A percentile compares a stretch with the other conserved stretches of the same genome.
Evolutionary conservation across 2,888 invertebrate genomes (phyloP).

Genomic region (Rhagophthalmus giganteus): DNA sequence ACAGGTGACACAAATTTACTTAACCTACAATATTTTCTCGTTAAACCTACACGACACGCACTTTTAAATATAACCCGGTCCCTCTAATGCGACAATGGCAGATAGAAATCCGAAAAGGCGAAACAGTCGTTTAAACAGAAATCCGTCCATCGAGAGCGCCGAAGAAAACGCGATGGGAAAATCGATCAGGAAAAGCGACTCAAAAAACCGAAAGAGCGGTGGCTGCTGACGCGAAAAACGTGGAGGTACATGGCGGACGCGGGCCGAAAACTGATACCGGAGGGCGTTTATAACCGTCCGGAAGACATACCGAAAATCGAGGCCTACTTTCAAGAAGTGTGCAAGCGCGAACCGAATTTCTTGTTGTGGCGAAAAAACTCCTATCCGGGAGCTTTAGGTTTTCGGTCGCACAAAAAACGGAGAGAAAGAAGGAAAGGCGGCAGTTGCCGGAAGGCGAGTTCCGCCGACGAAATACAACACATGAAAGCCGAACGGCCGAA

Average conservation of each 20-base stretch:
- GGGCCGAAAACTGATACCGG: conserved; percentile 83
- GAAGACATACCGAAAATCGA: conserved; percentile 82
- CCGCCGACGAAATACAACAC: conserved; percentile 67
- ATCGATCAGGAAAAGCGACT: conserved; percentile 59
- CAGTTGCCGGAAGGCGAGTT: conserved; percentile 68
- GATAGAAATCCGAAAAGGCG: conserved; percentile 41
- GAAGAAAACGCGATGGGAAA: conserved; percentile 60
- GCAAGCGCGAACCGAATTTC: conserved; percentile 76
- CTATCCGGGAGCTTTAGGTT: conserved; percentile 72
- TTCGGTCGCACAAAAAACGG: conserved; percentile 61
- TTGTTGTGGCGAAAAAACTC: conserved; percentile 82
- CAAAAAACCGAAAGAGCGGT: conserved; percentile 74
- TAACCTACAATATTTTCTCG: conserved; percentile 24
- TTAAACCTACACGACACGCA: conserved; percentile 1
- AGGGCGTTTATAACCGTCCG: conserved; percentile 70
- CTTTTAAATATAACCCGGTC: conserved; percentile 17
- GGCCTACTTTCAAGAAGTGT: conserved; percentile 82
- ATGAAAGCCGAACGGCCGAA: conserved; percentile 57
- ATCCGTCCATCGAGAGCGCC: conserved; percentile 56
- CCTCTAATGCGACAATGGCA: conserved; percentile 39
- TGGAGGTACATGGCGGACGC: conserved; percentile 94
- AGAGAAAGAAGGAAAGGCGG: conserved; percentile 66
- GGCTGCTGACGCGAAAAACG: conserved; percentile 85
- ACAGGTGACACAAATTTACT: conserved; percentile 27
- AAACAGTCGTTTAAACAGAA: conserved; percentile 45